Evolutionary conservation across 2,888 invertebrate species (phyloP).

Genomic region (Aricia artaxerxes): DNA sequence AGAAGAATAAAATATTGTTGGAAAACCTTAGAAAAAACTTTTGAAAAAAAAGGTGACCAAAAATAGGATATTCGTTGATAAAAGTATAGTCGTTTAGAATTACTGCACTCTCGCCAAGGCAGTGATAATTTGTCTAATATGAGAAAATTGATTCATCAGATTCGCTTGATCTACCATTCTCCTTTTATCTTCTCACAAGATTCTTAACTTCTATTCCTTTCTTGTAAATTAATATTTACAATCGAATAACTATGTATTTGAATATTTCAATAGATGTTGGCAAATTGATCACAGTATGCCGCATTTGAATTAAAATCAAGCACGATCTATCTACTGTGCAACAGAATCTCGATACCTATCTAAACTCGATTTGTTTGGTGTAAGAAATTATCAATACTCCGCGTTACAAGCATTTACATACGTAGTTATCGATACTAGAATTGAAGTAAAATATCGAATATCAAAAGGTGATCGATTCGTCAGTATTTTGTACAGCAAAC

Average conservation of each 20-base stretch:
- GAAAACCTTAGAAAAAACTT: too few species aligned
- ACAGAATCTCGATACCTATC: conserved; percentile 13
- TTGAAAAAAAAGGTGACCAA: not conserved
- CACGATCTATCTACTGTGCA: not conserved
- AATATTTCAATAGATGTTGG: not conserved
- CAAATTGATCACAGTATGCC: conserved; percentile 14
- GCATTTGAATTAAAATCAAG: conserved; percentile 4
- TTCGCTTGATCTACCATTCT: not conserved
- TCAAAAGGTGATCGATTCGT: not conserved
- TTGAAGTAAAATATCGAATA: not conserved
- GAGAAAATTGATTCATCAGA: conserved; percentile 20
- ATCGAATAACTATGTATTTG: not conserved
- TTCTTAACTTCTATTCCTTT: not conserved
- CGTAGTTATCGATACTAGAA: conserved; percentile 2
- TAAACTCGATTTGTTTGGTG: not conserved
- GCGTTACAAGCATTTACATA: not conserved
- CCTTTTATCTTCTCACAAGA: conserved; percentile 7
- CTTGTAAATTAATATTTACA: not conserved
- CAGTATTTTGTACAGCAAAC: too few species aligned
- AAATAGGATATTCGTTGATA: not conserved
- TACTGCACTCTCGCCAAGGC: conserved; percentile 34
- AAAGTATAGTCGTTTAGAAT: not conserved
- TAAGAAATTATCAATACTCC: not conserved
- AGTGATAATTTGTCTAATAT: conserved; percentile 31
- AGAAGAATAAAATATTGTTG: too few species aligned